A percentile compares a stretch with the other conserved stretches of the same genome.
Conservation (phyloP, 2,888 invertebrate species). For the Parelbella ahira region DNA sequence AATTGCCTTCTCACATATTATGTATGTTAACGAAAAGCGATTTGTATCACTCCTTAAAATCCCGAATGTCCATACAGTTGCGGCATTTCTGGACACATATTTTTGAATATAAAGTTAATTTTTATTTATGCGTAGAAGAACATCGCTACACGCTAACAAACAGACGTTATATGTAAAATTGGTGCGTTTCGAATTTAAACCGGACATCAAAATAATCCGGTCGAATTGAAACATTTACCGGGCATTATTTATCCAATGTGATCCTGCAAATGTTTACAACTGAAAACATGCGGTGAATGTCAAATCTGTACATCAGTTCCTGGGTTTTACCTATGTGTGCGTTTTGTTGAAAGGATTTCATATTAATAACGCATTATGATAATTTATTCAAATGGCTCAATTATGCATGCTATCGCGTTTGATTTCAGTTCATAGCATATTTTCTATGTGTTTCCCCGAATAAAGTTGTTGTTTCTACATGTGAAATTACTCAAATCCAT, state of each 20-base stretch:
- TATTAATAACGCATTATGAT: slow-evolving; percentile 22
- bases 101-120: too few species aligned
- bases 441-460: background rate
- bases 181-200: slow-evolving; percentile 1
- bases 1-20: too few species aligned
- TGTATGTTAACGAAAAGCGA: too few species aligned
- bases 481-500: too few species aligned
- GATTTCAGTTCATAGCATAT: slow-evolving; percentile 5
- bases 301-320: slow-evolving; percentile 19
- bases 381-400: slow-evolving; percentile 11
- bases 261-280: slow-evolving; percentile 28
- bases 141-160: too few species aligned
- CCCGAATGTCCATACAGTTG: too few species aligned
- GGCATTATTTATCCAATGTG: slow-evolving; percentile 26
- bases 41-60: too few species aligned
- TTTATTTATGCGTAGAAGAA: too few species aligned
- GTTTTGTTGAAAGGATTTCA: slow-evolving; percentile 14
- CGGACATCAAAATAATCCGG: slow-evolving; percentile 23
- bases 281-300: slow-evolving; percentile 28
- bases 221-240: slow-evolving; percentile 24
- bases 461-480: too few species aligned
- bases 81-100: too few species aligned
- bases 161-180: too few species aligned
- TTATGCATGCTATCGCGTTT: slow-evolving; percentile 3
- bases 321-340: too few species aligned